Evolutionary conservation across 1,140 invertebrate genomes (phyloP), one percentile per base, ranked within the genome.

Genomic region (Polyergus mexicanus): DNA sequence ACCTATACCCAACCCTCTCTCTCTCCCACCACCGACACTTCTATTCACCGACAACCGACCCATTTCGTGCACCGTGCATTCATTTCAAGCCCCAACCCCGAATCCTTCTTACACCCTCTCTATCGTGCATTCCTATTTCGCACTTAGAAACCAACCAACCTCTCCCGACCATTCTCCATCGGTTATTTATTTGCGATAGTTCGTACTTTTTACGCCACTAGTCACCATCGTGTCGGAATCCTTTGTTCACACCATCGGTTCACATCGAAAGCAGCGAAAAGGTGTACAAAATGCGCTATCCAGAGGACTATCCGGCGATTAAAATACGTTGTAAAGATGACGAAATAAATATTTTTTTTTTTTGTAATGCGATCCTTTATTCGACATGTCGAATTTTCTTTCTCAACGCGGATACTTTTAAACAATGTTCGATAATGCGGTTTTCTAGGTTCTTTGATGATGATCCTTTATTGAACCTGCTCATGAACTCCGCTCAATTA

Each of bases 161-260:
- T 58, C 83, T 83, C 65, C 28, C 78, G 10, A 74, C 77, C 86
- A 77, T 38, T 87, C 87, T 83, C 87, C 58, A 78, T 83, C 87
- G 85, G 81, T 91, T 91, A 91, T 91, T 91, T 91, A 91, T 89
- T 91, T 89, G 76, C 89, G 78, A 91, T 91, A 89, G 87, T 89
- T 88, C 69, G 69, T 85, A 87, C 85, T 87, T 78, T 91, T 88
- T 85, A 86, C 62, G 66, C 83, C 81, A 72, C 80, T 86, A 58
- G 72, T 56, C 63, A 54, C 78, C 85, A 75, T 80, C 86, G 66
- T 86, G 74, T 75, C 68, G 72, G 69, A 25, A 62, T n/a, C 74
- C 78, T 88, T 91, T 91, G 89, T 91, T 87, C 84, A 28, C 22
- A 44, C 66, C 51, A 83, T 63, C 35, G 11, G 41, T 77, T 22